Evolutionary conservation across 2,888 invertebrate species (phyloP).

Genomic region (Parnassius smintheus): DNA sequence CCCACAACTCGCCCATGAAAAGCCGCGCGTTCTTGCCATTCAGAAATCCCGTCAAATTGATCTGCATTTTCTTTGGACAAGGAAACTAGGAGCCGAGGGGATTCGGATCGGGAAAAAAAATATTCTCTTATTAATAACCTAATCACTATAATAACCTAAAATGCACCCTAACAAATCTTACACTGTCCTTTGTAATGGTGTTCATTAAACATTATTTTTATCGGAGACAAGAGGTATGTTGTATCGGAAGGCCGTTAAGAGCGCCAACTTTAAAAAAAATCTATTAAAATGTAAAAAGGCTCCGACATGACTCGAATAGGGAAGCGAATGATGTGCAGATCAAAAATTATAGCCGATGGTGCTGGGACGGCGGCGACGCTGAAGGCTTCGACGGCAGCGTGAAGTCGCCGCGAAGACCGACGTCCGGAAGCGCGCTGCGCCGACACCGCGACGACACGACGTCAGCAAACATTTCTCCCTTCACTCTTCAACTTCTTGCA

Average conservation of each 20-base stretch:
- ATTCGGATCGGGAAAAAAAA: conserved; percentile 70
- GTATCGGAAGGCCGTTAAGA: conserved; percentile 61
- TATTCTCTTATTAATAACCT: conserved; percentile 50
- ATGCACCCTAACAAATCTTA: conserved; percentile 42
- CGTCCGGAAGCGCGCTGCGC: conserved; percentile 29
- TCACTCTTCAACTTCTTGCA: conserved; percentile 68
- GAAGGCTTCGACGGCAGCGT: conserved; percentile 38
- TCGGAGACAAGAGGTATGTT: conserved; percentile 26
- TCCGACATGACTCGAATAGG: conserved; percentile 71
- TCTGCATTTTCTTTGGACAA: conserved; percentile 99
- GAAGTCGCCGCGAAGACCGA: conserved; percentile 33
- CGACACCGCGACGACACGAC: conserved; percentile 15
- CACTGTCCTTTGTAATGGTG: conserved; percentile 9
- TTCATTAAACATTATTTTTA: conserved; percentile 10
- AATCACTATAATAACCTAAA: conserved; percentile 25
- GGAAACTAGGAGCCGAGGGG: conserved; percentile 87
- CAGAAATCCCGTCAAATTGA: conserved; percentile 99
- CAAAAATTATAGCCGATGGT: conserved; percentile 41
- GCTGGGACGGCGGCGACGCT: conserved; percentile 31
- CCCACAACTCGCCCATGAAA: conserved; percentile 99
- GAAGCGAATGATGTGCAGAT: conserved; percentile 61
- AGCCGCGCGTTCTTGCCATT: conserved; percentile 98
- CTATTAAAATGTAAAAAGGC: conserved; percentile 31
- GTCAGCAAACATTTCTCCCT: conserved; percentile 40
- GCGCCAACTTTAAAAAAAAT: conserved; percentile 34